These are phyloP conservation scores for Priocnemis perturbator DNA, from an alignment of 2,888 invertebrate genomes.

Conservation along the genomic window DNA sequence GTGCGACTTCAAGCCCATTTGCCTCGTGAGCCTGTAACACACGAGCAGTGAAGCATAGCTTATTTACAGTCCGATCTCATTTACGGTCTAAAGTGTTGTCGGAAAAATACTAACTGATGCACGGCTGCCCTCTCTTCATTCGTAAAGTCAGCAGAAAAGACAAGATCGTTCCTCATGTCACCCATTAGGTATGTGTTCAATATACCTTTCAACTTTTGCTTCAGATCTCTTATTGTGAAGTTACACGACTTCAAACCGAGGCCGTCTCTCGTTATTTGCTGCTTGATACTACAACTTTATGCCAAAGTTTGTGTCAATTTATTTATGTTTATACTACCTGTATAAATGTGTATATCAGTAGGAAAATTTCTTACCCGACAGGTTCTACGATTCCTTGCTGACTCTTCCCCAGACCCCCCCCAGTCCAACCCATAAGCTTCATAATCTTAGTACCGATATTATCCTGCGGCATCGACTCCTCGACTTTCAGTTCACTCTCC, in stretches of 20 bases:
- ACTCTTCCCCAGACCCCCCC: constrained; percentile 78
- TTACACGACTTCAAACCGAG: constrained; percentile 64
- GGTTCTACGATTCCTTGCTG: constrained; percentile 78
- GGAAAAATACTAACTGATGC: constrained; percentile 75
- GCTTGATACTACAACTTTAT: constrained; percentile 50
- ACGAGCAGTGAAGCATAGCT: no score
- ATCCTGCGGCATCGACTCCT: constrained; percentile 56
- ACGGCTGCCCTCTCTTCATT: constrained; percentile 81
- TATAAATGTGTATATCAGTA: constrained; percentile 7
- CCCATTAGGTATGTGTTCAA: constrained; percentile 72
- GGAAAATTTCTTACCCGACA: constrained; percentile 71
- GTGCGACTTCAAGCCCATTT: constrained; percentile 75
- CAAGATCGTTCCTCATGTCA: constrained; percentile 77
- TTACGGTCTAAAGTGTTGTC: background rate
- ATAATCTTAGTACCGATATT: constrained; percentile 78
- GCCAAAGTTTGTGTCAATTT: background rate
- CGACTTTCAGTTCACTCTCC: background rate
- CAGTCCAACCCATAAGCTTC: constrained; percentile 80
- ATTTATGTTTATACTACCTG: background rate
- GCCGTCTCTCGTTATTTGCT: constrained; percentile 68
- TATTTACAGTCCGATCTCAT: background rate
- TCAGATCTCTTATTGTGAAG: constrained; percentile 62
- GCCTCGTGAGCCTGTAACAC: constrained; percentile 71
- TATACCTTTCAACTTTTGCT: constrained; percentile 73
- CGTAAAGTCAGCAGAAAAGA: constrained; percentile 79